A percentile compares a stretch with the other conserved stretches of the same genome.
phyloP scores from a whole-genome alignment of 2,888 invertebrate species.

The Pegoplata infirma region DNA sequence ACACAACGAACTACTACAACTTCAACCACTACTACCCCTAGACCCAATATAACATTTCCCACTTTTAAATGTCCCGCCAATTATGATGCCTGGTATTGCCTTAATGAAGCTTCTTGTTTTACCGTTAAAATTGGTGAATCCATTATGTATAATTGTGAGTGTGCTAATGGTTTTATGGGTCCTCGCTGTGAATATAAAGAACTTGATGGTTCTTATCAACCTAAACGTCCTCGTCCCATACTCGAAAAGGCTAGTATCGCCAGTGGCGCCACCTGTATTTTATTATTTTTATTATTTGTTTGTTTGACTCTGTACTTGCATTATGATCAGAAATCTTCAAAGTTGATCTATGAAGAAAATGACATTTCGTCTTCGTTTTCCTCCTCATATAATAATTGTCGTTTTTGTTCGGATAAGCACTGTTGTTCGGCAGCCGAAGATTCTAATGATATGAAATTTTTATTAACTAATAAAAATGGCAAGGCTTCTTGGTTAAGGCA shows the following conservation, averaged over 20 bases:
- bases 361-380: not conserved
- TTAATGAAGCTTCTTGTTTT: constrained; percentile 96
- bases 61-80: constrained; percentile 94
- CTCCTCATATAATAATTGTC: constrained; percentile 40
- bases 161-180: constrained; percentile 95
- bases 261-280: constrained; percentile 85
- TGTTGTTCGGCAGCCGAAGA: constrained; percentile 65
- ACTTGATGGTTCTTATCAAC: constrained; percentile 94
- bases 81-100: constrained; percentile 96
- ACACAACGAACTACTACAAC: constrained; percentile 77
- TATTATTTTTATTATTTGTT: constrained; percentile 81
- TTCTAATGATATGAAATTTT: constrained; percentile 55
- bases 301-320: constrained; percentile 81
- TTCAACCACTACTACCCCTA: constrained; percentile 86
- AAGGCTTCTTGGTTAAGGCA: constrained; percentile 64
- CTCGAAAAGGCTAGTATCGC: constrained; percentile 90
- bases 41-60: constrained; percentile 97
- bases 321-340: constrained; percentile 69
- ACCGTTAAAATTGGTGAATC: constrained; percentile 95
- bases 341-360: constrained; percentile 40
- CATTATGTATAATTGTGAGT: constrained; percentile 97
- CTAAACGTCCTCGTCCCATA: constrained; percentile 84
- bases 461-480: constrained; percentile 44
- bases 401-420: constrained; percentile 53
- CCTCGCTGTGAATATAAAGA: constrained; percentile 98